Percentiles rank a stretch among this genome's conserved stretches.
Conservation (phyloP, 2,888 invertebrate species). For the Dryobota labecula region DNA sequence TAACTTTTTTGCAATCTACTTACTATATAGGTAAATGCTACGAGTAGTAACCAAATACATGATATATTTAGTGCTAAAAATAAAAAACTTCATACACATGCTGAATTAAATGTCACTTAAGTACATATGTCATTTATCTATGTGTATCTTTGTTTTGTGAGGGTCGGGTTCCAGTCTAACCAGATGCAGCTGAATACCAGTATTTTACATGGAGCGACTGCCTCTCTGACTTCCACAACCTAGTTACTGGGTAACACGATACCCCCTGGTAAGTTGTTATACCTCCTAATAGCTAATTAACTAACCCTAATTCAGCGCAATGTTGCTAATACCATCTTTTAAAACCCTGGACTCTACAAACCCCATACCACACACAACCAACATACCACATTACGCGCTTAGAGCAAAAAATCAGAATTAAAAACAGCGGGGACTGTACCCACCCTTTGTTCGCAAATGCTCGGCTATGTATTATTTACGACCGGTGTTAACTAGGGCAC, state of each 20-base stretch:
- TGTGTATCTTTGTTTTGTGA: no score
- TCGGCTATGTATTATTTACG: slow-evolving; percentile 51
- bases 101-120: no score
- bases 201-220: neutral
- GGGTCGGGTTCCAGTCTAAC: neutral
- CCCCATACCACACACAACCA: slow-evolving; percentile 6
- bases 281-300: neutral
- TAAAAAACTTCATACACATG: no score
- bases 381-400: slow-evolving; percentile 7
- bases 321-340: neutral
- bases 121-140: no score
- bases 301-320: neutral
- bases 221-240: neutral
- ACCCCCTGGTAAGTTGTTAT: neutral
- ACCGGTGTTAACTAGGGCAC: slow-evolving; percentile 47
- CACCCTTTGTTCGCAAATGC: slow-evolving; percentile 54
- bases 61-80: no score
- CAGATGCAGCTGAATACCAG: neutral
- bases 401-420: slow-evolving; percentile 46
- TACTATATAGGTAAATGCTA: no score
- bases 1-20: no score
- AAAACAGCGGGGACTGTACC: slow-evolving; percentile 28
- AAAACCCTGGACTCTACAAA: neutral
- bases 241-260: neutral
- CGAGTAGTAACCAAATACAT: no score